Evolutionary conservation across 1,140 invertebrate species (phyloP).

Genomic region (Pogonognathellus flavescens): DNA sequence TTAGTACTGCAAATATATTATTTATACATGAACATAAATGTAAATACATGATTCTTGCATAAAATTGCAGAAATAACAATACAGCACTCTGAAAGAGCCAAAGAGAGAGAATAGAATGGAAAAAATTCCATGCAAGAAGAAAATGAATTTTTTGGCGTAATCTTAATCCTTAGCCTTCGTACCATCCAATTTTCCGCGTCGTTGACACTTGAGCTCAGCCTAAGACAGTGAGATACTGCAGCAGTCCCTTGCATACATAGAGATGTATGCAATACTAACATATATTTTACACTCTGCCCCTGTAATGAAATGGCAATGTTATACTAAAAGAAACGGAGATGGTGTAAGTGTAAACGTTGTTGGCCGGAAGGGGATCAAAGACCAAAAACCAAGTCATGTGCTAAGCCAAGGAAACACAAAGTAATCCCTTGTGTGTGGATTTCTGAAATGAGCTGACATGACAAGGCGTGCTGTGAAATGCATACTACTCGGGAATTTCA

Average conservation of each 20-base stretch:
- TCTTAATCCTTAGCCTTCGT: conserved; percentile 39
- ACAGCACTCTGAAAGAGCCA: no score
- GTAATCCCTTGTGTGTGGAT: no score
- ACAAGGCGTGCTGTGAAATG: background rate
- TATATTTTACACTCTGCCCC: no score
- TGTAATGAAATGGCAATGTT: background rate
- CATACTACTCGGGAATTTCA: background rate
- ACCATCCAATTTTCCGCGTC: conserved; percentile 45
- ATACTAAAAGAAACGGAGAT: conserved; percentile 8
- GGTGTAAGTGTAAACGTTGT: background rate
- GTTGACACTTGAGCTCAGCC: conserved; percentile 31
- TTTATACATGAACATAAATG: background rate
- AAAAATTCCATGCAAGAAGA: background rate
- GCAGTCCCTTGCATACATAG: no score
- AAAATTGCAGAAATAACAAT: no score
- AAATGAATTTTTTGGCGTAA: background rate
- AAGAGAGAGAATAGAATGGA: background rate
- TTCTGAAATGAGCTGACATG: background rate
- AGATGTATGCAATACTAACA: no score
- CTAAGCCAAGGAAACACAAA: background rate
- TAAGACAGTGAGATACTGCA: background rate
- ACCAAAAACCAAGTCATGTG: conserved; percentile 10
- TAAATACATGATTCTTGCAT: background rate
- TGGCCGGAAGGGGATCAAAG: conserved; percentile 44
- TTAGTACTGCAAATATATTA: no score